Conservation (phyloP, 2,888 invertebrate genomes). For the Epinotia demarniana region DNA sequence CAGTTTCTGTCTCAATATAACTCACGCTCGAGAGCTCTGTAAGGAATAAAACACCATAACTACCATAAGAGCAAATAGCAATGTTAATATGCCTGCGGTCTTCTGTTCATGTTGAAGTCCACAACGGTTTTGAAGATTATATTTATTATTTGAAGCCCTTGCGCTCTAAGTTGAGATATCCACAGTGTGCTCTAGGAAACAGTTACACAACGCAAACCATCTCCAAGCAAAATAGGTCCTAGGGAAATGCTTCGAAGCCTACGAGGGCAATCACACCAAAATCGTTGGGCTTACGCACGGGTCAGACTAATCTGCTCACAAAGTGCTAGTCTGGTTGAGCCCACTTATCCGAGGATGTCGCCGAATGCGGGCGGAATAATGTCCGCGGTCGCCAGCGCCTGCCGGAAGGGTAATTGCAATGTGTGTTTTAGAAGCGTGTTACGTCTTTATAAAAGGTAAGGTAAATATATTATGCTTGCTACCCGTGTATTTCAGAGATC, state of each 20-base stretch:
- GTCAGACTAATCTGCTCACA: slow-evolving; percentile 51
- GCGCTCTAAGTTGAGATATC: not conserved
- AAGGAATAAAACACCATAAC: too few relatives aligned
- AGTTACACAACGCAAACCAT: not conserved
- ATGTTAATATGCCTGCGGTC: too few relatives aligned
- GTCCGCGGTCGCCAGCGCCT: slow-evolving; percentile 26
- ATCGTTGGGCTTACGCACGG: slow-evolving; percentile 36
- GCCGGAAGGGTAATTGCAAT: slow-evolving; percentile 28
- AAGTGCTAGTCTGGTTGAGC: slow-evolving; percentile 49
- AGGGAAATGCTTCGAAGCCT: slow-evolving; percentile 27
- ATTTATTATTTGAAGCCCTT: not conserved
- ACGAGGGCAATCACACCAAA: slow-evolving; percentile 40
- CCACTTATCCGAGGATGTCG: slow-evolving; percentile 62
- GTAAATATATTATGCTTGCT: not conserved
- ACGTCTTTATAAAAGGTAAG: not conserved
- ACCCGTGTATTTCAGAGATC: too few relatives aligned
- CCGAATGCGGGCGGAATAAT: slow-evolving; percentile 67
- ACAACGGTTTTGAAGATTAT: too few relatives aligned
- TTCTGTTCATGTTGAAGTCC: too few relatives aligned
- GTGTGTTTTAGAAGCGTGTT: slow-evolving; percentile 7
- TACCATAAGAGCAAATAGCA: too few relatives aligned
- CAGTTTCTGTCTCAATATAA: too few relatives aligned
- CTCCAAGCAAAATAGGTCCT: slow-evolving; percentile 26
- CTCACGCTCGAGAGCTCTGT: too few relatives aligned
- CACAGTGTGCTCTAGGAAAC: not conserved